Evolutionary conservation across 2,113 vertebrate genomes (phyloP), one percentile per base, ranked within the genome.

Genomic region (Penelope pileata): DNA sequence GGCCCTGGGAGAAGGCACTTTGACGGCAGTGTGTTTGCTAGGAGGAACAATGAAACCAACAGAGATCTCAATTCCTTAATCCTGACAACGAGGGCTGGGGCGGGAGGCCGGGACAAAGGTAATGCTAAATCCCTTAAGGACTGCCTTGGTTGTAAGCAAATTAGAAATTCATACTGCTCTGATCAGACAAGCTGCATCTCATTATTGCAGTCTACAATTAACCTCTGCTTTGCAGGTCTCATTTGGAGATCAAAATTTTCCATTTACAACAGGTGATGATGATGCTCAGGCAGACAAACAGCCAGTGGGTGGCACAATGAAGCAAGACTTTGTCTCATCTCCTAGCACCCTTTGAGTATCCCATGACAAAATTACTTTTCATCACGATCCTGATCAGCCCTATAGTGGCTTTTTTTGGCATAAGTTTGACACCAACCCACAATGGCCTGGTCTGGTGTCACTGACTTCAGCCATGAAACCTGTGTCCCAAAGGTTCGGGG

Each of bases 401-500:
- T 48, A 27, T 6, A 17, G n/a, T 7, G 53, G 8, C 43, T 58
- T 13, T 1, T 68, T 80, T 27, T 58, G 85, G 72, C 0, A 1
- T 7, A 5, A 54, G 29, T 23, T 68, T 70, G 27, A 30, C 47
- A 7, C 22, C 0, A 4, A 32, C 12, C 16, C 30, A 6, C 0
- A 9, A 38, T 29, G 18, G 5, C 9, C 64, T n/a, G 72, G 4
- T 9, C 38, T 60, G 26, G 11, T 30, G 18, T 43, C 58, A 11
- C 47, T 24, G 79, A 16, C 60, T 51, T 73, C 38, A 58, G 36
- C 23, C 48, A 54, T 1, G 1, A 42, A 83, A 68, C 16, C n/a
- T 2, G 36, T 5, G 34, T 59, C 29, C 34, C 40, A 56, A 19
- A 0, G 1, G 21, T 4, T 29, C 40, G n/a, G 43, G 24, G 6